Base-by-base conservation (phyloP, 2,797 vertebrate species). In the Luscinia megarhynchos region DNA sequence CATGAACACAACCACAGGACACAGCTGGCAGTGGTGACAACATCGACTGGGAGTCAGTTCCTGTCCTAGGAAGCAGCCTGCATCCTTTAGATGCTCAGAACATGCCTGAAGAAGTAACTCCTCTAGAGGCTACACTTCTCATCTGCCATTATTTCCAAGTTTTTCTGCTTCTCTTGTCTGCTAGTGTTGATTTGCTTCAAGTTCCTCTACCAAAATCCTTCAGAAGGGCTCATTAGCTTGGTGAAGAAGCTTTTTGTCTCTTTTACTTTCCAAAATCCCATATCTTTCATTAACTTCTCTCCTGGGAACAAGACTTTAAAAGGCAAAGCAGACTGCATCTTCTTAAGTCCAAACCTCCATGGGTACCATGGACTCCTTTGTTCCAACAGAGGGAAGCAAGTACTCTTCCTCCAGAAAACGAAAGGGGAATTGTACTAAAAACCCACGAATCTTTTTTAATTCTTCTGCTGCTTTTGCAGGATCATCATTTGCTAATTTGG, bases 361-460 rank as follows among this genome's bases (percentile, higher is more conserved):
- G 93, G 99, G 99, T 70, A 99, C 98, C 94, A 99, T 99, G 94
- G 98, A 98, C 97, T 99, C 99, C 96, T 99, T 99, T 80, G 99
- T 99, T 92, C 99, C 99, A 0, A 99, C 98, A 0, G 99, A 98
- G 24, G 99, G 99, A 27, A 99, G 98, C 24, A 99, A 98, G 97
- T 98, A 98, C 95, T 99, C 98, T 80, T 99, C 98, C 61, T 97
- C 95, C 85, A 99, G 97, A 97, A 99, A 99, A 93, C 98, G 98
- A 24, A 99, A 98, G 15, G 99, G 99, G 64, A 99, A 99, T 87
- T 99, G 99, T 38, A 99, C 99, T 90, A 99, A 97, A 97, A 99
- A 99, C 17, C 99, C 99, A 8, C 98, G 98, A 80, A 99, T 99
- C 98, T 99, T 99, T 95, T 98, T 99, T 32, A 99, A 95, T 96